These are phyloP conservation scores for Microtus oregoni DNA, from an alignment of 2,113 vertebrate species.

Conservation along the genomic window DNA sequence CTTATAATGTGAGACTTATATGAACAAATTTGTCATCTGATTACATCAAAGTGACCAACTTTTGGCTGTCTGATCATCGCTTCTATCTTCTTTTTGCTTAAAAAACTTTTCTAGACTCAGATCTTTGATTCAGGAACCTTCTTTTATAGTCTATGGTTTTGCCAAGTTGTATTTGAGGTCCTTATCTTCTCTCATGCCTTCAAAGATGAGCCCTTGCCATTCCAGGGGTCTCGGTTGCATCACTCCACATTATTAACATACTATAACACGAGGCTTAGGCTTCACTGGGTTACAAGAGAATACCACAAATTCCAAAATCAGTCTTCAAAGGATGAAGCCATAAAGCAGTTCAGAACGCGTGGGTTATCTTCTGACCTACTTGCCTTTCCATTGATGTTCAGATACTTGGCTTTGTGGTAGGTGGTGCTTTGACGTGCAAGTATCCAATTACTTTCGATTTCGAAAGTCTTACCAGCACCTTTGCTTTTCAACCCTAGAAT, in stretches of 20 bases:
- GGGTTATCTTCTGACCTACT: constrained; percentile 85
- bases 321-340: constrained; percentile 80
- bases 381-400: constrained; percentile 86
- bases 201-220: constrained; percentile 75
- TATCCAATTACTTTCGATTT: constrained; percentile 87
- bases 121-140: constrained; percentile 61
- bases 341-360: constrained; percentile 18
- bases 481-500: constrained; percentile 80
- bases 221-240: constrained; percentile 70
- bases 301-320: constrained; percentile 81
- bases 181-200: constrained; percentile 78
- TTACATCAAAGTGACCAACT: constrained; percentile 58
- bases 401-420: constrained; percentile 78
- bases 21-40: constrained; percentile 66
- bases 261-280: constrained; percentile 82
- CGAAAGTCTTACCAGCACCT: constrained; percentile 82
- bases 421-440: constrained; percentile 84
- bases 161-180: constrained; percentile 79
- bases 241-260: constrained; percentile 82
- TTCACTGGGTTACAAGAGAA: constrained; percentile 83
- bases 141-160: constrained; percentile 64
- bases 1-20: constrained; percentile 49
- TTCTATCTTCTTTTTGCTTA: constrained; percentile 68
- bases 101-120: constrained; percentile 64
- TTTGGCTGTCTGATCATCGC: constrained; percentile 63